Conservation (phyloP, 2,888 invertebrate species). For the Nomada ruficornis region DNA sequence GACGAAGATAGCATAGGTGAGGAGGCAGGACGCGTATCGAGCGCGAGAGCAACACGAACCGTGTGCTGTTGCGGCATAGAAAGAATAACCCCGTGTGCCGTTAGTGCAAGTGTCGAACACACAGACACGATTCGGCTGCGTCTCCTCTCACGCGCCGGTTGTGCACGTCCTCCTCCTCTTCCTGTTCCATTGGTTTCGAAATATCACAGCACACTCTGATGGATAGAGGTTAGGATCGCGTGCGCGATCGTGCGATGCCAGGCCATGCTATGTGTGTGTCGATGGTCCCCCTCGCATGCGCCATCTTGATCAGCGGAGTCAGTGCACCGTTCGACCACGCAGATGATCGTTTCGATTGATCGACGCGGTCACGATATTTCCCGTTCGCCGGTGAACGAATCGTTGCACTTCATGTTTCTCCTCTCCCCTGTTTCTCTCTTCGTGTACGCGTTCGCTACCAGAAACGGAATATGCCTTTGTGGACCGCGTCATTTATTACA, state of each 20-base stretch:
- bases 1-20: conserved; percentile 68
- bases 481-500: background rate
- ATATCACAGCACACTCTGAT: conserved; percentile 1
- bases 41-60: conserved; percentile 41
- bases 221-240: conserved; percentile 42
- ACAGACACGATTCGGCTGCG: conserved; percentile 70
- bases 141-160: conserved; percentile 24
- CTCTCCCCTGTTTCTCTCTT: background rate
- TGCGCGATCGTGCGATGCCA: conserved; percentile 35
- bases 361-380: conserved; percentile 23
- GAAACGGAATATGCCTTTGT: background rate
- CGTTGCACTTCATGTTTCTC: conserved; percentile 5
- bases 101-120: conserved; percentile 71
- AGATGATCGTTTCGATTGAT: conserved; percentile 47
- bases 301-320: conserved; percentile 58
- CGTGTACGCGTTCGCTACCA: background rate
- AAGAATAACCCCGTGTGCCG: conserved; percentile 51
- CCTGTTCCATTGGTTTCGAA: background rate
- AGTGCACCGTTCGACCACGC: conserved; percentile 31
- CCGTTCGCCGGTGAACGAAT: conserved; percentile 44
- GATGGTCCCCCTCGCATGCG: conserved; percentile 31
- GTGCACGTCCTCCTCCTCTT: conserved; percentile 6
- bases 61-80: conserved; percentile 54
- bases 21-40: conserved; percentile 56
- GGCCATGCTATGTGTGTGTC: conserved; percentile 41